phyloP scores from a whole-genome alignment of 2,797 vertebrate species.

The Pelochelys cantorii region DNA sequence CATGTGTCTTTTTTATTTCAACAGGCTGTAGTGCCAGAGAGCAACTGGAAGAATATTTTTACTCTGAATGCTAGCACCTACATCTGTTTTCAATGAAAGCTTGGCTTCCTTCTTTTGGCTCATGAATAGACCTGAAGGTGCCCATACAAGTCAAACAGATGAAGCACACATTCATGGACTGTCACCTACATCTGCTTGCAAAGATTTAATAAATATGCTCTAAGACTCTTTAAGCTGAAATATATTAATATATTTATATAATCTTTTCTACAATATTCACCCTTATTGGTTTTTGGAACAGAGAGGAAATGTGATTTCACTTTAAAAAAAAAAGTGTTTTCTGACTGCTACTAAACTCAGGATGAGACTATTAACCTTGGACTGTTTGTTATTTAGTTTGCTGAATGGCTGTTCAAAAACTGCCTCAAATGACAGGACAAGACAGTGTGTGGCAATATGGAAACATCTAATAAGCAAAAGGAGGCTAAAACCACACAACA shows the following conservation, averaged over 20 bases:
- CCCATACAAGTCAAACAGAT: constrained; percentile 65
- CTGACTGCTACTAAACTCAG: neutral
- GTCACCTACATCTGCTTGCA: constrained; percentile 18
- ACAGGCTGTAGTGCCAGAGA: neutral
- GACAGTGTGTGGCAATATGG: neutral
- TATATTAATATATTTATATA: neutral
- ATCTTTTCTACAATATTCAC: neutral
- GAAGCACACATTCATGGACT: constrained; percentile 55
- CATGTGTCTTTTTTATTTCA: constrained; percentile 18
- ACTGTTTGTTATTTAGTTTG: neutral
- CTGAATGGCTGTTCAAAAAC: neutral
- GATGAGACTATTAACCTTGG: neutral
- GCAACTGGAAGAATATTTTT: constrained; percentile 43
- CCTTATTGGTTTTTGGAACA: neutral
- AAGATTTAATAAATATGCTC: neutral
- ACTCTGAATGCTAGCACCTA: constrained; percentile 43
- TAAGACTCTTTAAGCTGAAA: neutral
- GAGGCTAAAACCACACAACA: neutral
- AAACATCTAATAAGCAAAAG: neutral
- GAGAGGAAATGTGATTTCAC: neutral
- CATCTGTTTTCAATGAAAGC: constrained; percentile 72
- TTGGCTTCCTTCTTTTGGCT: constrained; percentile 46
- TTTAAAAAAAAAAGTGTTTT: neutral
- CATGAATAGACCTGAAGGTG: constrained; percentile 53
- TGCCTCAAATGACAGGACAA: neutral